These are phyloP conservation scores for Corvus moneduloides DNA, from an alignment of 2,113 vertebrate genomes.

Conservation along the genomic window DNA sequence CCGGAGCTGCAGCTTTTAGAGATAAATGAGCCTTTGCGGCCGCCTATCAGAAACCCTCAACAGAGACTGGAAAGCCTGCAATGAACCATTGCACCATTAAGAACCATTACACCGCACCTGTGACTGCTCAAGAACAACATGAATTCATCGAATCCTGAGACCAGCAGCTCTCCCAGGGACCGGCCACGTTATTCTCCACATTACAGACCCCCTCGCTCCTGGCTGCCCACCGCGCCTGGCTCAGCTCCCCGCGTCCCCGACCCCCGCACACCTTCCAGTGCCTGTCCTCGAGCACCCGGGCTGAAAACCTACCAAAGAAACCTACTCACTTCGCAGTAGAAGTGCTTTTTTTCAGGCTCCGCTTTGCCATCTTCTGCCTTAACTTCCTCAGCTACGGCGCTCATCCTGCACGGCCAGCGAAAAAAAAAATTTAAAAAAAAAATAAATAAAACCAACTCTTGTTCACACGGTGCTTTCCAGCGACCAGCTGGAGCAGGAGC, in stretches of 20 bases:
- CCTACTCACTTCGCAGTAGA: constrained; percentile 44
- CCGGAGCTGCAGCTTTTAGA: not conserved
- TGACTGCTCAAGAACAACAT: not conserved
- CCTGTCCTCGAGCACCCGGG: not conserved
- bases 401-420: not conserved
- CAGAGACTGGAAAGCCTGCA: not conserved
- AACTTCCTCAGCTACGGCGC: not conserved
- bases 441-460: not conserved
- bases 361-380: not conserved
- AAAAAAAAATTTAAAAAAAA: not conserved
- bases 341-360: not conserved
- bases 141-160: not conserved
- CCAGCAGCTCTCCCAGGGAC: not conserved
- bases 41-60: not conserved
- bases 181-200: fast-evolving
- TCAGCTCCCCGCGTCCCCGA: fast-evolving
- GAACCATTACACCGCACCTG: fast-evolving
- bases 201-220: fast-evolving
- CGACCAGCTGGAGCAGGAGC: fast-evolving
- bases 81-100: fast-evolving
- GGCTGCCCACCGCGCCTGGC: fast-evolving
- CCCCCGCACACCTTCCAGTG: fast-evolving
- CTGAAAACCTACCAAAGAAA: not conserved
- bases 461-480: fast-evolving
- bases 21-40: not conserved